A percentile compares a stretch with the other conserved stretches of the same genome.
Evolutionary conservation across 2,797 vertebrate species (phyloP).

Genomic region (Gila robusta): DNA sequence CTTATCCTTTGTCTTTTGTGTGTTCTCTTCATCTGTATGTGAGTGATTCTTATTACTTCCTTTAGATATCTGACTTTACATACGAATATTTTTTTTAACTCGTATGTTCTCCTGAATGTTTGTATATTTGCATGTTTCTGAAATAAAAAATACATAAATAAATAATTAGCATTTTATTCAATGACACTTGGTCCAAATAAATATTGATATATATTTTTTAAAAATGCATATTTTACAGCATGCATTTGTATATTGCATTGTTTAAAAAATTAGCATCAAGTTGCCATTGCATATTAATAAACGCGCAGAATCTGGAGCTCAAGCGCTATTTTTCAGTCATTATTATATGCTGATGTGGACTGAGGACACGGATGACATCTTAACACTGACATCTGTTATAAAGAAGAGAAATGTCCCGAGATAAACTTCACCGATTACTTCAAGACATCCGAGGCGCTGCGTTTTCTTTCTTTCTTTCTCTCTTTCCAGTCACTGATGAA

Average conservation of each 20-base stretch:
- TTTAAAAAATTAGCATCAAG: background rate
- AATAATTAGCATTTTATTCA: too few relatives aligned
- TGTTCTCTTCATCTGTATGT: too few relatives aligned
- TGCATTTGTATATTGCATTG: background rate
- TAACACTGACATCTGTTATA: constrained; percentile 33
- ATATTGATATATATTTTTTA: background rate
- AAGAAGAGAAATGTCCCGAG: background rate
- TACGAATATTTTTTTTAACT: too few relatives aligned
- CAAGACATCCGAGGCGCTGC: background rate
- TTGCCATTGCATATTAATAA: background rate
- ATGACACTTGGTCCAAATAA: background rate
- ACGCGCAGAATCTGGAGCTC: background rate
- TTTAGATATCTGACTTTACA: too few relatives aligned
- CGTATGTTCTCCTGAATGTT: too few relatives aligned
- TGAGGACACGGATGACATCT: constrained; percentile 4
- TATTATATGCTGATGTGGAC: too few relatives aligned
- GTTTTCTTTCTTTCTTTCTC: too few relatives aligned
- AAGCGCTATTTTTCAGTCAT: background rate
- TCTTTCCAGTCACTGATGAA: background rate
- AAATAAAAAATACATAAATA: too few relatives aligned
- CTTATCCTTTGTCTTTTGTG: too few relatives aligned
- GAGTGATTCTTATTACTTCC: too few relatives aligned
- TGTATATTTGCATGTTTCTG: too few relatives aligned
- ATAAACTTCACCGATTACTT: background rate
- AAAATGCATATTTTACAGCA: background rate